Evolutionary conservation across 2,888 invertebrate species (phyloP).

Genomic region (Lycia hirtaria): DNA sequence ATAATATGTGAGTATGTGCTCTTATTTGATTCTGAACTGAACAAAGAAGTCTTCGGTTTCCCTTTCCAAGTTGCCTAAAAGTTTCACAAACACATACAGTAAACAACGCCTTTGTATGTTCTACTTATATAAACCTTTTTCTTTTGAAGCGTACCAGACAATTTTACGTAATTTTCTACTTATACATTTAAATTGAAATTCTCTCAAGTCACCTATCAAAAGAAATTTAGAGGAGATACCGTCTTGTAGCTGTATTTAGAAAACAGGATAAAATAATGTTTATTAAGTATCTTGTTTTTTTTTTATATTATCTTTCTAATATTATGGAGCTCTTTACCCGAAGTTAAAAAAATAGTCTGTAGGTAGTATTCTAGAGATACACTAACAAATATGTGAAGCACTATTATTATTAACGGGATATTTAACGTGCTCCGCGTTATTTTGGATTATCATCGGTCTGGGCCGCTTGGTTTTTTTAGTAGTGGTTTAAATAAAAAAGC

Average conservation of each 20-base stretch:
- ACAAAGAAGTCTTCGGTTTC: conserved; percentile 4
- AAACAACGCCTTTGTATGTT: background rate
- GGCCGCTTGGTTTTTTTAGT: too few relatives aligned
- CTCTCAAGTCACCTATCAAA: conserved; percentile 1
- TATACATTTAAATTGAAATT: conserved; percentile 1
- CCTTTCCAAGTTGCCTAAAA: conserved; percentile 26
- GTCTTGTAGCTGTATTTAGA: background rate
- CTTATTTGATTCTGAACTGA: conserved; percentile 1
- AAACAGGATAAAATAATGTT: too few relatives aligned
- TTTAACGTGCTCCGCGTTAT: too few relatives aligned
- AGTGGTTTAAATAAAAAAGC: too few relatives aligned
- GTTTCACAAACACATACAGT: conserved; percentile 32
- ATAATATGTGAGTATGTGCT: background rate
- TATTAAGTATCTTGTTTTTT: too few relatives aligned
- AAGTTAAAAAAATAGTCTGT: too few relatives aligned
- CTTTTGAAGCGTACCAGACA: background rate
- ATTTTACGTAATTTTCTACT: conserved; percentile 3
- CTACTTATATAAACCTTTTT: background rate
- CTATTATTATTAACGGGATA: too few relatives aligned
- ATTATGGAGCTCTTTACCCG: too few relatives aligned
- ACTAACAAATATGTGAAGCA: too few relatives aligned
- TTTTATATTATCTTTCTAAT: too few relatives aligned
- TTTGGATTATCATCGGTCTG: too few relatives aligned
- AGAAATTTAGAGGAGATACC: conserved; percentile 12
- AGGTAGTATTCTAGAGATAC: too few relatives aligned